Evolutionary conservation across 1,140 invertebrate genomes (phyloP).

Genomic region (Aricia agestis): DNA sequence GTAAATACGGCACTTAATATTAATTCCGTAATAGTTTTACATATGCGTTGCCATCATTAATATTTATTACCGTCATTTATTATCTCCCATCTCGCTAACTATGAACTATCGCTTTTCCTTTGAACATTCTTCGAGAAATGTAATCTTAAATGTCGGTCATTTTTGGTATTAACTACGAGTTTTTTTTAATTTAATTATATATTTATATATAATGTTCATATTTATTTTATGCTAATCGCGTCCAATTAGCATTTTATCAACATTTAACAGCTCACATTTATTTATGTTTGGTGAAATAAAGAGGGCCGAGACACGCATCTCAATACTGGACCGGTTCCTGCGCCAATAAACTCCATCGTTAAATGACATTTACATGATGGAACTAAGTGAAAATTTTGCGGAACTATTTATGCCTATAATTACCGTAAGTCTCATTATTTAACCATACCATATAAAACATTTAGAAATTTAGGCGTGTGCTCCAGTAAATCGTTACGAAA

Average conservation of each 20-base stretch:
- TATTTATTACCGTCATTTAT: background rate
- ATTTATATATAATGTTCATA: conserved; percentile 14
- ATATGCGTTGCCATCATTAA: background rate
- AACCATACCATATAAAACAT: background rate
- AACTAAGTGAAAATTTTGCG: conserved; percentile 11
- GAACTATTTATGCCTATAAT: background rate
- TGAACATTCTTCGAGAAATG: conserved; percentile 1
- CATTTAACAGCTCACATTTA: conserved; percentile 7
- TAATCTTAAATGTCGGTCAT: conserved; percentile 13
- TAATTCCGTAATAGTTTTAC: conserved; percentile 1
- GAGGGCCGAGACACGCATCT: background rate
- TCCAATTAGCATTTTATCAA: conserved; percentile 9
- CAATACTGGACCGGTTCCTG: background rate
- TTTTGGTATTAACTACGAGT: background rate
- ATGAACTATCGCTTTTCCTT: conserved; percentile 5
- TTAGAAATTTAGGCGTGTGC: too few species aligned
- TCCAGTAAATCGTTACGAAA: too few species aligned
- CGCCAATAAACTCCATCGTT: background rate
- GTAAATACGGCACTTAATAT: background rate
- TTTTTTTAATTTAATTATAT: conserved; percentile 10
- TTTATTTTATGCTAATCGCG: conserved; percentile 12
- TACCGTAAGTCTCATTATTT: background rate
- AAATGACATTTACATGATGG: background rate
- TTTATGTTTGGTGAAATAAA: conserved; percentile 9
- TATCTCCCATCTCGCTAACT: background rate